A percentile compares a stretch with the other conserved stretches of the same genome.
phyloP scores from a whole-genome alignment of 2,888 invertebrate species.

The Synanthedon myopaeformis region DNA sequence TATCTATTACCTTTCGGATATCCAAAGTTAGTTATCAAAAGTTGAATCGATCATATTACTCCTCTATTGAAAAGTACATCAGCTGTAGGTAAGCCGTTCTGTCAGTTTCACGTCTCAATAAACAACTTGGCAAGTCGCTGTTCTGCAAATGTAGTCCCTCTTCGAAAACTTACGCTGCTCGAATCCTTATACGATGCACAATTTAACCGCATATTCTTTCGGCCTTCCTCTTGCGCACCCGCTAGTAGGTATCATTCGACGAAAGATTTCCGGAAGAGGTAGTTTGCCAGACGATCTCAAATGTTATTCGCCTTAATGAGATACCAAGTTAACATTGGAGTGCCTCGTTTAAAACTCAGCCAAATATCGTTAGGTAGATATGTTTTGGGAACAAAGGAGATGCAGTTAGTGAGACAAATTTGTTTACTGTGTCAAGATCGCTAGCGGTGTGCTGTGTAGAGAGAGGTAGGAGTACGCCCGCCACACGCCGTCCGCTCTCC shows the following conservation, averaged over 20 bases:
- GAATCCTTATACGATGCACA: no score
- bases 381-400: conserved; percentile 1
- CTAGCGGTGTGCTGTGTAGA: background rate
- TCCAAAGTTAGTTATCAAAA: background rate
- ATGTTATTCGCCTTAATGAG: background rate
- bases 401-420: conserved; percentile 11
- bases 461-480: background rate
- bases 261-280: background rate
- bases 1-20: background rate
- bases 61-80: no score
- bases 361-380: background rate
- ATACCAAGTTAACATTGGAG: background rate
- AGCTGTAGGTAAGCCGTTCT: no score
- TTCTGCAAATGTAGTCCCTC: no score
- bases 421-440: conserved; percentile 18
- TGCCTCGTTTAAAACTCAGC: background rate
- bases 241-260: background rate
- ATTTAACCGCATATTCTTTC: no score
- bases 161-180: no score
- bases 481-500: no score
- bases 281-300: background rate
- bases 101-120: no score
- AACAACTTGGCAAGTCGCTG: no score
- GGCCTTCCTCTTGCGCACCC: no score
- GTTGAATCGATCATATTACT: no score